Evolutionary conservation across 2,888 invertebrate genomes (phyloP).

Genomic region (Sclerodermus sp.): DNA sequence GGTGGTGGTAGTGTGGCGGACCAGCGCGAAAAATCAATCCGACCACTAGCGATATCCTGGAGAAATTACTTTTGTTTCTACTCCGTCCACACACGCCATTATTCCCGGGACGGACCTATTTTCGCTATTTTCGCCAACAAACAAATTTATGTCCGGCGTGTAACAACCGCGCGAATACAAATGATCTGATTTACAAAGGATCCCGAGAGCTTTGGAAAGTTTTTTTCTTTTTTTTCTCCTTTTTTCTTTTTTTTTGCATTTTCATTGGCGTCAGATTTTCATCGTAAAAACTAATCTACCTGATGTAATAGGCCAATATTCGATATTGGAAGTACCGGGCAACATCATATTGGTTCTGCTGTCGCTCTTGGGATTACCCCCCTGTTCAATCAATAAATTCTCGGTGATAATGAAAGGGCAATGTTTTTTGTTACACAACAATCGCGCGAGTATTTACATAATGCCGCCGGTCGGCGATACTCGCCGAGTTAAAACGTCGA

Average conservation of each 20-base stretch:
- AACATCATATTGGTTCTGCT: conserved; percentile 20
- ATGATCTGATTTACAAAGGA: conserved; percentile 44
- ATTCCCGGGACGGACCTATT: no score
- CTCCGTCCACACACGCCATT: no score
- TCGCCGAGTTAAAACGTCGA: no score
- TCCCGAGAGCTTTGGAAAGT: conserved; percentile 24
- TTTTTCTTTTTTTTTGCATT: conserved; percentile 4
- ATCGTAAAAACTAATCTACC: conserved; percentile 34
- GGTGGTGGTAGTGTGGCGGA: no score
- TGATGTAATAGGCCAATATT: conserved; percentile 34
- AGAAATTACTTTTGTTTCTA: no score
- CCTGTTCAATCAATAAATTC: conserved; percentile 28
- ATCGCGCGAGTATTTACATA: not conserved
- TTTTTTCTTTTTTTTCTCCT: no score
- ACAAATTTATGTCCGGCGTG: not conserved
- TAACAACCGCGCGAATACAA: conserved; percentile 40
- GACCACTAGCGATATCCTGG: no score
- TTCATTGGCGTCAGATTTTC: conserved; percentile 14
- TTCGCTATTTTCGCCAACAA: no score
- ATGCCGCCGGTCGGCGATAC: no score
- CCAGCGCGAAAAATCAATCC: no score
- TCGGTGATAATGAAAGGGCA: not conserved
- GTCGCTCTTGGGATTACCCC: conserved; percentile 24
- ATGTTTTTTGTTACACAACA: no score
- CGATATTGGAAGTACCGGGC: conserved; percentile 29